Base-by-base conservation (phyloP, 2,888 invertebrate species). In the Sarcophaga carnaria region DNA sequence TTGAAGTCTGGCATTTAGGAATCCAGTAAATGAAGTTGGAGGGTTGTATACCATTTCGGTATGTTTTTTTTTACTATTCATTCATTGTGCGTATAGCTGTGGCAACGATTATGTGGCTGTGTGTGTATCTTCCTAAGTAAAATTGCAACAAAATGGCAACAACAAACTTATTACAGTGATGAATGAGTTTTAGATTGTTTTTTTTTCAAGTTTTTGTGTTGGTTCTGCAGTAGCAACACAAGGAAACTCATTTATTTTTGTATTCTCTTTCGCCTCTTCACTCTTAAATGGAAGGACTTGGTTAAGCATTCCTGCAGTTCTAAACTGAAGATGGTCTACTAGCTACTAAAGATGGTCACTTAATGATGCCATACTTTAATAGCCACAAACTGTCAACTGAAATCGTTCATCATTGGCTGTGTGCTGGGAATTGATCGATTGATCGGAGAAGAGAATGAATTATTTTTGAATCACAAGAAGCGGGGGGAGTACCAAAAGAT, bases 111-210 rank as follows among this genome's bases (percentile, higher is more conserved):
- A 17, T 20, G 49, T 12, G 25, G 22, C 54, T 25, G 72, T 66
- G 27, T 72, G 59, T 66, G 17, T 14, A 54, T 14, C 14, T 3
- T 54, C 17, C 14, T 54, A 80, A 37, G 69, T 81, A 78, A 81
- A 62, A 75, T 37, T 64, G 64, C 80, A 25, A 64, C 74, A 63
- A 64, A 63, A 54, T 37, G 72, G 49, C 64, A 77, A 22, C 14
- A 80, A 49, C 17, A 77, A 76, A 62, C 45, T 25, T 72, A 74
- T 74, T 79, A 60, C 69, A 25, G 62, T 81, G 75, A 84, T 84
- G 76, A 87, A 87, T 81, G 78, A 79, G 75, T 60, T 87, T 84
- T 84, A 67, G 67, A 84, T 84, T 81, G 81, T 71, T 14, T 54
- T 12, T 17, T 54, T 54, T 54, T 0, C 2, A 14, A 22, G 14